Evolutionary conservation across 2,113 vertebrate species (phyloP).

Genomic region (Chinchilla lanigera): DNA sequence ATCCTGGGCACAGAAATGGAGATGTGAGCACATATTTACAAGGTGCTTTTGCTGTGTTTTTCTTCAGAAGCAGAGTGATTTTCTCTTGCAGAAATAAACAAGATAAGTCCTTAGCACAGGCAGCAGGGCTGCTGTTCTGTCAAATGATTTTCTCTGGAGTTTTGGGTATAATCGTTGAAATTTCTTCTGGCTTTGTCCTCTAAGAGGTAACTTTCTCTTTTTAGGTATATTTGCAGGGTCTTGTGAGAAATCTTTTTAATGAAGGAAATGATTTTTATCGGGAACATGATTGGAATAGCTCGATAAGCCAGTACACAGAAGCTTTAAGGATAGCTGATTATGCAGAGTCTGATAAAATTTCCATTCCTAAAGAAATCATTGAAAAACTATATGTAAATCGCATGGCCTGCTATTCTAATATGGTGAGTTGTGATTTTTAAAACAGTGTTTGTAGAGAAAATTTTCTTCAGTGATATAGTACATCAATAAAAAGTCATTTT

Average conservation of each 20-base stretch:
- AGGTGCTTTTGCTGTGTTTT: not conserved
- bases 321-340: conserved; percentile 96
- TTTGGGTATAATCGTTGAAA: not conserved
- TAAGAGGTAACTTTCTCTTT: conserved; percentile 64
- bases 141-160: not conserved
- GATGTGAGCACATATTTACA: not conserved
- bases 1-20: not conserved
- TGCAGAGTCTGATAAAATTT: conserved; percentile 95
- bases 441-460: conserved; percentile 14
- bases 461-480: not conserved
- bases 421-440: conserved; percentile 87
- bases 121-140: not conserved
- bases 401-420: conserved; percentile 94
- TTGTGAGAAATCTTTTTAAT: conserved; percentile 95
- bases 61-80: not conserved
- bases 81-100: not conserved
- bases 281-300: conserved; percentile 92
- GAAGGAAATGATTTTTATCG: conserved; percentile 96
- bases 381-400: conserved; percentile 96
- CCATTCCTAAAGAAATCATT: conserved; percentile 88
- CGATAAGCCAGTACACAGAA: conserved; percentile 95
- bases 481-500: conserved; percentile 36
- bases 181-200: not conserved
- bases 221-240: conserved; percentile 94
- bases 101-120: not conserved